phyloP scores from a whole-genome alignment of 2,797 vertebrate genomes.

The Aratinga solstitialis region DNA sequence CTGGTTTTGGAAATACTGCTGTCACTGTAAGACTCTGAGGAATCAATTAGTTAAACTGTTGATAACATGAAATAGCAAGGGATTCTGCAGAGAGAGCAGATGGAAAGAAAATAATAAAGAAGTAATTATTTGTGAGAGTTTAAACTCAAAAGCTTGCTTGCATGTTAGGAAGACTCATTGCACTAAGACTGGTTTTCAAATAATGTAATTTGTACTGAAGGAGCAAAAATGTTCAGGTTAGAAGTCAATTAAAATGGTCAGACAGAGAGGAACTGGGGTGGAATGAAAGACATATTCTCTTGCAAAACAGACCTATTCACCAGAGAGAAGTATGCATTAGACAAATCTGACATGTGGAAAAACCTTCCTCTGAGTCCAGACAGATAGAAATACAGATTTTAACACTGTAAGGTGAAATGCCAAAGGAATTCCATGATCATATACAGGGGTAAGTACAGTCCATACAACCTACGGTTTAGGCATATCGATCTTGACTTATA shows the following conservation, averaged over 20 bases:
- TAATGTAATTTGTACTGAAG: neutral
- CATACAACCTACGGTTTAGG: neutral
- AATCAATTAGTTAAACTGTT: slow-evolving; percentile 71
- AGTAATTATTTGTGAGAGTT: slow-evolving; percentile 46
- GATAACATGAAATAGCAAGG: slow-evolving; percentile 54
- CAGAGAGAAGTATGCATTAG: neutral
- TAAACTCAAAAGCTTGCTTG: neutral
- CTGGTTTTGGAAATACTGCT: slow-evolving; percentile 51
- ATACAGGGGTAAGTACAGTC: neutral
- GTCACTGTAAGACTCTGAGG: slow-evolving; percentile 35
- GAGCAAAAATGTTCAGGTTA: neutral
- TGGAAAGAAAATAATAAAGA: slow-evolving; percentile 54
- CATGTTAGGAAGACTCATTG: neutral
- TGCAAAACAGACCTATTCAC: neutral
- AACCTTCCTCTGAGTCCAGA: neutral
- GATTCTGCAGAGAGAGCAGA: slow-evolving; percentile 43
- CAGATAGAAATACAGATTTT: neutral
- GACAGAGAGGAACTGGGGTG: neutral
- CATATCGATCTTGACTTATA: neutral
- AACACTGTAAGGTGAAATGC: neutral
- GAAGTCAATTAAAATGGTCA: neutral
- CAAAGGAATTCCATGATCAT: neutral
- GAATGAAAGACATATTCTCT: neutral
- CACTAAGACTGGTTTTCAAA: neutral
- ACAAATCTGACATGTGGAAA: neutral